Base-by-base conservation (phyloP, 1,140 invertebrate species). In the Pissodes strobi region DNA sequence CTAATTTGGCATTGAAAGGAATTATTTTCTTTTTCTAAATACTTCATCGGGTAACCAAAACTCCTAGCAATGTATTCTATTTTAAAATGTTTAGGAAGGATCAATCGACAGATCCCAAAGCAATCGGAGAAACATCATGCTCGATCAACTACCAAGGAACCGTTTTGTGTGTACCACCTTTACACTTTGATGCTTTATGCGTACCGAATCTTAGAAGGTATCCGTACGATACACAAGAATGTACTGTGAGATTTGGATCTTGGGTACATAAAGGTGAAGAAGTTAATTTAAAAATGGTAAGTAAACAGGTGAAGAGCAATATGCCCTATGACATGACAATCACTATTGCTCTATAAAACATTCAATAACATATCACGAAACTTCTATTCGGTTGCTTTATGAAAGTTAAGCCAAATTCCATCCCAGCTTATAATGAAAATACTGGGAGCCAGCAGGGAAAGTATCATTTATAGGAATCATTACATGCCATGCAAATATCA, bases 211-310 rank as follows among this genome's bases (percentile, higher is more conserved):
- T 84, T 2, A 72, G 70, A 12, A 76, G 73, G 25, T 85, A 81
- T 78, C 84, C 84, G 0, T 85, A 82, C 61, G 84, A 85, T 64
- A 64, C 61, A 12, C 83, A 84, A 72, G 82, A 79, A 23, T 85
- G 84, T 62, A 76, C 76, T 0, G 39, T 84, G 9, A 75, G 74
- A 22, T 79, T 84, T 57, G 82, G 83, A 1, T 82, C 83, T 0
- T 87, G 86, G 86, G 79, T 82, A 57, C 81, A 87, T 52, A 81
- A 78, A 0, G 83, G 82, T 0, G 83, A 85, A 73, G 84, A 87
- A 70, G 74, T 87, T 1, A 79, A 84, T 64, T 81, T 84, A 25
- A 77, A 78, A 34, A 60, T 79, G 2, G 55, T 62, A 53, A 52
- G 34, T 60, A 6, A 27, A 27, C 3, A n/a, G n/a, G n/a, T n/a